phyloP scores from a whole-genome alignment of 1,140 invertebrate genomes.

The Saccostrea glomerata region DNA sequence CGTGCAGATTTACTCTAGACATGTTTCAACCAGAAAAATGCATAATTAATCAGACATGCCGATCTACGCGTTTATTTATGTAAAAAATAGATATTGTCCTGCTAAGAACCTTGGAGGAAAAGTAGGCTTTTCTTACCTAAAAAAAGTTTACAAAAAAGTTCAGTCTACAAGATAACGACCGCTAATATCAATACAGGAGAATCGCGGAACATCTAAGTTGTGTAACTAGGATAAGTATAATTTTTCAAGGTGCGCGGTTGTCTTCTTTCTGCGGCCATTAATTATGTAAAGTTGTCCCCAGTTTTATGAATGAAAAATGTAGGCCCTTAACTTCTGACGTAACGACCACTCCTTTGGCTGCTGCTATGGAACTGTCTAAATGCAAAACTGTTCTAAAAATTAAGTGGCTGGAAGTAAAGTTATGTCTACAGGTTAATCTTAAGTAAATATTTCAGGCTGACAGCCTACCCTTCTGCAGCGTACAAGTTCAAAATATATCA shows the following conservation, averaged over 20 bases:
- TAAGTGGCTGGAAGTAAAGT: not conserved
- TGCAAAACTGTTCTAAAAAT: not conserved
- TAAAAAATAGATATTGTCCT: too few relatives aligned
- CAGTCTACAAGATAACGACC: not conserved
- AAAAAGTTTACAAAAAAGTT: not conserved
- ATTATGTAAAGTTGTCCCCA: not conserved
- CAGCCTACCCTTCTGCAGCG: not conserved
- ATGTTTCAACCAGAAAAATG: not conserved
- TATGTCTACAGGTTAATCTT: not conserved
- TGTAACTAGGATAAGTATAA: not conserved
- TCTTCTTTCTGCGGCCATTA: not conserved
- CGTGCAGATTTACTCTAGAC: not conserved
- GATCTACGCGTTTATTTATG: too few relatives aligned
- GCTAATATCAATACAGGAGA: not conserved
- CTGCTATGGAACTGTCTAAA: not conserved
- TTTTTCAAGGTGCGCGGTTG: not conserved
- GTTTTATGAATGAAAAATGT: constrained; percentile 20
- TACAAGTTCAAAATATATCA: constrained; percentile 27
- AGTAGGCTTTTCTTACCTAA: not conserved
- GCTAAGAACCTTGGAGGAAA: too few relatives aligned
- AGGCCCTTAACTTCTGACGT: not conserved
- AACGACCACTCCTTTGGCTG: not conserved
- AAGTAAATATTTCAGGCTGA: not conserved
- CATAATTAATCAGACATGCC: not conserved
- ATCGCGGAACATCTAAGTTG: not conserved